Evolutionary conservation across 2,888 invertebrate species (phyloP), one percentile per base, ranked within the genome.

Genomic region (Caenorhabditis sp.): DNA sequence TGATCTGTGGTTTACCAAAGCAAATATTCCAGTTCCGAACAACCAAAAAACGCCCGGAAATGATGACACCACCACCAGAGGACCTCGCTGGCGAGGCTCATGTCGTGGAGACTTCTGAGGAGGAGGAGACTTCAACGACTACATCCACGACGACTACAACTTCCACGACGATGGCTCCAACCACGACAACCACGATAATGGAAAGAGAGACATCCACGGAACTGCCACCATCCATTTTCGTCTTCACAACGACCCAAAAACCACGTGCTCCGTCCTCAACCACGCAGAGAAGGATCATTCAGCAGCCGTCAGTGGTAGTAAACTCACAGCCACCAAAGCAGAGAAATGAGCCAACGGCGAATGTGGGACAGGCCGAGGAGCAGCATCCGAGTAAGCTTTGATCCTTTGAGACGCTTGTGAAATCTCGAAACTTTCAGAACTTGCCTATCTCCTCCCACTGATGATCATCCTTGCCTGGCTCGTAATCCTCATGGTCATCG

Each of bases 381-480:
- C 84, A 84, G 61, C 74, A 73, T 5, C 73, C 77, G 31, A 84
- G 82, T 82, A 54, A 82, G 75, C n/a, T n/a, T n/a, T n/a, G n/a
- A n/a, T n/a, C n/a, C n/a, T n/a, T n/a, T n/a, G n/a, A n/a, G n/a
- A n/a, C n/a, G n/a, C n/a, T 69, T 56, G 51, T 51, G 6, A 19
- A 1, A 1, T 49, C 6, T 8, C n/a, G n/a, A n/a, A n/a, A 38
- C 16, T 75, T 85, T 59, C 80, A 89, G 88, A 82, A 26, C 73
- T 90, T 19, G 90, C 90, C 6, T 86, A 92, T 31, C 86, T 92
- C 12, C 88, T 92, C 19, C 91, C 92, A 12, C 84, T 90, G 3
- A 84, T 87, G 47, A 91, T 92, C 51, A 91, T 92, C 14, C 90
- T 86, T 61, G 89, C 90, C 8, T 92, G 92, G 92, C 82, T 92